A percentile compares a stretch with the other conserved stretches of the same genome.
phyloP scores from a whole-genome alignment of 2,888 invertebrate species.

The Microctonus brassicae region DNA sequence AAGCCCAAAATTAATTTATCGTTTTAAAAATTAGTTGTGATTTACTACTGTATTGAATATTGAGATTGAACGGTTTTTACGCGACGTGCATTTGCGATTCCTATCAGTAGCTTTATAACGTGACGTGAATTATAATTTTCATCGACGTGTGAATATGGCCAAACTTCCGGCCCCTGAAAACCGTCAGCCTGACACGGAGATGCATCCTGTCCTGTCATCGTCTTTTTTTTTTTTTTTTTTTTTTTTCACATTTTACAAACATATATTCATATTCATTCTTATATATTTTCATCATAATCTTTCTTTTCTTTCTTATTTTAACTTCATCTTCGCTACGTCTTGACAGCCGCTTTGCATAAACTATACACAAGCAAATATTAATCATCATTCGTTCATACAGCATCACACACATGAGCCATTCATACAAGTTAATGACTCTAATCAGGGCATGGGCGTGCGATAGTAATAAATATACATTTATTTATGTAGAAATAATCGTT shows the following conservation, averaged over 20 bases:
- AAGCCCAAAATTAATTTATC: background rate
- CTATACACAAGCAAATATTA: background rate
- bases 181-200: conserved; percentile 12
- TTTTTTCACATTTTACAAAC: background rate
- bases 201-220: conserved; percentile 13
- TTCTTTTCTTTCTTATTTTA: background rate
- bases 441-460: background rate
- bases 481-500: background rate
- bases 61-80: conserved; percentile 15
- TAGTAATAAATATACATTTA: background rate
- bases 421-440: conserved; percentile 11
- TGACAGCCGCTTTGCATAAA: background rate
- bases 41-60: conserved; percentile 24
- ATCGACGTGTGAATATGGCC: conserved; percentile 26
- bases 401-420: conserved; percentile 10
- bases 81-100: conserved; percentile 15
- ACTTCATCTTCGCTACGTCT: background rate
- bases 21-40: conserved; percentile 13
- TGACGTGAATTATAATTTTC: conserved; percentile 17
- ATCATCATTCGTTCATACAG: background rate
- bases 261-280: background rate
- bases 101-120: conserved; percentile 7
- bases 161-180: conserved; percentile 24
- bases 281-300: background rate
- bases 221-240: background rate